These are phyloP conservation scores for Oxyscelio sp. DNA, from an alignment of 2,888 invertebrate genomes.

Conservation along the genomic window DNA sequence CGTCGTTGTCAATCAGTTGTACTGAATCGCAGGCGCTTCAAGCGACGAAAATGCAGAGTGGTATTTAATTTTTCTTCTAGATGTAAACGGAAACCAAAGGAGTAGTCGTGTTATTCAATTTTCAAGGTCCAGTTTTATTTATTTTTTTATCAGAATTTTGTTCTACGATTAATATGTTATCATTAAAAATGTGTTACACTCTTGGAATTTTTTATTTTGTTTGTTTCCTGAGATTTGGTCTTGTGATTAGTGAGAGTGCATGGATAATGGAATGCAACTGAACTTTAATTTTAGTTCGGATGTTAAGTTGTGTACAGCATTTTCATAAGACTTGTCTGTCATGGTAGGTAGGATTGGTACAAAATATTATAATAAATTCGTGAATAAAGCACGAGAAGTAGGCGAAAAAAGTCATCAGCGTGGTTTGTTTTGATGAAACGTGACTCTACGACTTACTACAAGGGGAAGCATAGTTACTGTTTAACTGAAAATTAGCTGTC, in stretches of 20 bases:
- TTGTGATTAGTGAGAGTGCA: too few relatives aligned
- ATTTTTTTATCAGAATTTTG: not conserved
- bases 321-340: not conserved
- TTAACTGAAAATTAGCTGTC: too few relatives aligned
- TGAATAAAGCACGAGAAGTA: not conserved
- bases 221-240: too few relatives aligned
- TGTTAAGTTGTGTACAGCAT: not conserved
- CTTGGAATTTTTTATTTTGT: too few relatives aligned
- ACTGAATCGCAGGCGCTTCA: slow-evolving; percentile 1
- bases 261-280: too few relatives aligned
- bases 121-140: not conserved
- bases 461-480: too few relatives aligned
- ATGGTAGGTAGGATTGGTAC: not conserved
- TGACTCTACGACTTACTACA: too few relatives aligned
- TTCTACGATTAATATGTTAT: slow-evolving; percentile 17
- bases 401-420: too few relatives aligned
- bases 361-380: not conserved
- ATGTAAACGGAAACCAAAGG: not conserved
- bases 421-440: too few relatives aligned
- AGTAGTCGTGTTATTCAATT: not conserved
- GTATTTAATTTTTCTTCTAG: slow-evolving; percentile 36
- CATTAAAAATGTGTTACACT: slow-evolving; percentile 11
- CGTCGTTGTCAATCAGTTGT: slow-evolving; percentile 12
- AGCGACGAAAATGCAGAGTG: not conserved
- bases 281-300: too few relatives aligned